Base-by-base conservation (phyloP, 2,797 vertebrate species). In the Pantherophis vulpinus region DNA sequence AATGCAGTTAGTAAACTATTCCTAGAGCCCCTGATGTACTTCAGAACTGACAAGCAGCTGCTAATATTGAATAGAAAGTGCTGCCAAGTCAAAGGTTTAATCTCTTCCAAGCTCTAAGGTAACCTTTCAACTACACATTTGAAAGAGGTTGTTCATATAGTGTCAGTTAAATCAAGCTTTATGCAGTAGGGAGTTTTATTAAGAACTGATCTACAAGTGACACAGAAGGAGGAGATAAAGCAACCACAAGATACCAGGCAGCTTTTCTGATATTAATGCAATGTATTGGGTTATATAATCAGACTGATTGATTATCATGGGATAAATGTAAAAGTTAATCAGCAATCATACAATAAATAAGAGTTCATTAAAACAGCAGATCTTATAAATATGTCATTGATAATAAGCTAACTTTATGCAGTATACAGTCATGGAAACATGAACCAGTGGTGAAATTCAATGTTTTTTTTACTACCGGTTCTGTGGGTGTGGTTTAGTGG, bases 21-120 rank as follows among this genome's bases (percentile, higher is more conserved):
- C 66, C 83, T 27, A 0, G 0, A 91, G 63, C 93, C 88, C 93
- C 91, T 51, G 88, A 47, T 79, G 88, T 47, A 94, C 55, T 0
- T 0, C 47, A 60, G 4, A 66, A 88, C 61, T 5, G 25, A 29
- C 83, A 87, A 25, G 42, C 87, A 63, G 58, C 29, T 92, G 87
- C 90, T 90, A 51, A 66, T 93, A 66, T 59, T 94, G 93, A 93
- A 87, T 60, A 86, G 93, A 91, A 93, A 79, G 16, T 93, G 10
- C 94, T 94, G 92, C 56, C 88, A 90, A 94, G 58, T 86, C 92
- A 90, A 91, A 92, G 66, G 10, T 94, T 16, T 90, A 10, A 86
- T 88, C 29, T 16, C 42, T 14, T 95, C 70, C n/a, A 93, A 86
- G 61, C 54, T 88, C n/a, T 54, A 88, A 51, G 58, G 83, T 92